These are phyloP conservation scores for Morpho achilles DNA, from an alignment of 2,888 invertebrate genomes.

Conservation along the genomic window DNA sequence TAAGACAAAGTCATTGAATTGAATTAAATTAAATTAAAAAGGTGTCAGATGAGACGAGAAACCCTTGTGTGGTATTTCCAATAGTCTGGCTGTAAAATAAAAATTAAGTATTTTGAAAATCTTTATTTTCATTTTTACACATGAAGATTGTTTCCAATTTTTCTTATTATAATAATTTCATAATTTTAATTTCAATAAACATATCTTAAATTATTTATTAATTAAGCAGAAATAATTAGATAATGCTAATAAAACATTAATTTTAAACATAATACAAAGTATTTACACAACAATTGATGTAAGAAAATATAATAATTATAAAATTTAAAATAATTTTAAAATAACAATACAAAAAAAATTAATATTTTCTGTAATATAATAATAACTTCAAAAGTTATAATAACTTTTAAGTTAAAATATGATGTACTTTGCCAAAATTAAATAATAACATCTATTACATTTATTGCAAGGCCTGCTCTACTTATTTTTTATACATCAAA, in stretches of 20 bases:
- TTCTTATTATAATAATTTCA: slow-evolving; percentile 54
- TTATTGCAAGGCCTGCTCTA: slow-evolving; percentile 32
- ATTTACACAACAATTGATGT: slow-evolving; percentile 72
- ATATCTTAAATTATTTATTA: slow-evolving; percentile 43
- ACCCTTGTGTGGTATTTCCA: no score
- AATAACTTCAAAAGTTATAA: slow-evolving; percentile 23
- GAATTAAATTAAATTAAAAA: no score
- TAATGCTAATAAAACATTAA: slow-evolving; percentile 55
- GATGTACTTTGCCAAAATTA: slow-evolving; percentile 11
- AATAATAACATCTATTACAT: slow-evolving; percentile 19
- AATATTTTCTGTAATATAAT: slow-evolving; percentile 25
- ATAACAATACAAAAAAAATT: slow-evolving; percentile 48
- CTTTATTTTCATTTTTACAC: slow-evolving; percentile 69
- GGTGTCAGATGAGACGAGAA: no score
- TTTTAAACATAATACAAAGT: slow-evolving; percentile 60
- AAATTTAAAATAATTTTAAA: slow-evolving; percentile 51
- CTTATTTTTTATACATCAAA: slow-evolving; percentile 25
- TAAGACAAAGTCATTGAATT: no score
- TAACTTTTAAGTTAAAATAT: slow-evolving; percentile 30
- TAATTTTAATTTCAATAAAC: slow-evolving; percentile 52
- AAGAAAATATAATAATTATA: slow-evolving; percentile 48
- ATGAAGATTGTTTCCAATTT: slow-evolving; percentile 61
- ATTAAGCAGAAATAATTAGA: slow-evolving; percentile 42
- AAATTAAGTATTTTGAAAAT: slow-evolving; percentile 47
- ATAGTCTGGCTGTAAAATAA: no score